Evolutionary conservation across 2,888 invertebrate genomes (phyloP).

Genomic region (Drosophila meridiana): DNA sequence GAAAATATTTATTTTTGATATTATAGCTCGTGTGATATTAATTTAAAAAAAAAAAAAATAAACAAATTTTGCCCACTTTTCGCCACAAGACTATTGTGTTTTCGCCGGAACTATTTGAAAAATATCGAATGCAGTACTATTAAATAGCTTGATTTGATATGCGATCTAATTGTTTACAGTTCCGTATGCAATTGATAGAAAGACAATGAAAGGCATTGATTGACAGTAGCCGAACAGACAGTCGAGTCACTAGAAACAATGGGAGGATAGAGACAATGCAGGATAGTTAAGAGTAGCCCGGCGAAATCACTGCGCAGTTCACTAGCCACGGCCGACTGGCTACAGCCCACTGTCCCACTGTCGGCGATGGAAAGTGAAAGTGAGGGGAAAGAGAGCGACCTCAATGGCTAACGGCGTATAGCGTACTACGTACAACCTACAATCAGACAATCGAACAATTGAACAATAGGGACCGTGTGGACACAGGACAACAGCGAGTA

Average conservation of each 20-base stretch:
- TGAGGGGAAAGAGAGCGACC: constrained; percentile 17
- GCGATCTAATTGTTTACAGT: constrained; percentile 39
- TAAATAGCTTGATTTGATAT: constrained; percentile 32
- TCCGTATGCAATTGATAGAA: constrained; percentile 13
- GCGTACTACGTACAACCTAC: constrained; percentile 14
- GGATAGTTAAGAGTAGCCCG: constrained; percentile 1
- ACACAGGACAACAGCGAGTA: constrained; percentile 19
- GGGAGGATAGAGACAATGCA: neutral
- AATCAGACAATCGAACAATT: constrained; percentile 42
- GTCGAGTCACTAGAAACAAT: neutral
- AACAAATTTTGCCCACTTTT: neutral
- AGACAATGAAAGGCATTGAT: constrained; percentile 33
- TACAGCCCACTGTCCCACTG: neutral
- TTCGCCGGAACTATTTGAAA: neutral
- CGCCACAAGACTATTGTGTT: neutral
- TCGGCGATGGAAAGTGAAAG: constrained; percentile 19
- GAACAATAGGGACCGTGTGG: constrained; percentile 37
- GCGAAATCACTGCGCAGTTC: neutral
- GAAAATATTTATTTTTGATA: too few relatives aligned
- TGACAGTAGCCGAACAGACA: constrained; percentile 28
- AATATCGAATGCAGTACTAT: neutral
- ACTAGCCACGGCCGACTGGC: neutral
- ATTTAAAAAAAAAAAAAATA: fast-evolving
- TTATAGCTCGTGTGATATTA: neutral
- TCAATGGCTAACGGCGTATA: neutral